Conservation (phyloP, 2,113 vertebrate genomes). For the Onychorhynchus coronatus region DNA sequence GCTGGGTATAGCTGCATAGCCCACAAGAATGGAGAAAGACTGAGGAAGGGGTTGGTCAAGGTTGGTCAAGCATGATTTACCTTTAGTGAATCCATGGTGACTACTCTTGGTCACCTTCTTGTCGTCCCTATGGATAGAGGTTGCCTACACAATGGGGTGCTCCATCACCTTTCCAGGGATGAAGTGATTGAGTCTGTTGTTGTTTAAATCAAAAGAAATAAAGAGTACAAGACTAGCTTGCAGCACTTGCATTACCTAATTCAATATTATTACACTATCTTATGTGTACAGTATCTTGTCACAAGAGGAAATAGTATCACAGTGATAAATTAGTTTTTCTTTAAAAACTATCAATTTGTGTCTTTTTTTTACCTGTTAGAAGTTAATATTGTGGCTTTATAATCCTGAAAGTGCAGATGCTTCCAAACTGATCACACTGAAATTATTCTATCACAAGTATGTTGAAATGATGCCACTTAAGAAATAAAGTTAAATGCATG, state of each 20-base stretch:
- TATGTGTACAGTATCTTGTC: background rate
- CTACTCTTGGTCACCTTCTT: background rate
- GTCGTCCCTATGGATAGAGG: background rate
- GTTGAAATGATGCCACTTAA: background rate
- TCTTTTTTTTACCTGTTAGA: background rate
- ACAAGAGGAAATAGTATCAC: background rate
- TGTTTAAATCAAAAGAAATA: background rate
- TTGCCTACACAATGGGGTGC: background rate
- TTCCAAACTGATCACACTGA: background rate
- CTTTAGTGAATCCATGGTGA: background rate
- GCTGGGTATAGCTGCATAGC: background rate
- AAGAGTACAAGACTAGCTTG: background rate
- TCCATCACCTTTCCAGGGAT: background rate
- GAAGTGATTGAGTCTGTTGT: background rate
- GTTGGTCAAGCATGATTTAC: background rate
- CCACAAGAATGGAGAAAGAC: background rate
- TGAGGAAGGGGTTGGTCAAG: background rate
- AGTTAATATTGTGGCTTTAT: background rate
- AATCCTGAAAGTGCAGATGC: constrained; percentile 35
- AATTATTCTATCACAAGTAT: background rate
- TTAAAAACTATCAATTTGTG: background rate
- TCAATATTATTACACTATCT: background rate
- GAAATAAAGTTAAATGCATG: background rate
- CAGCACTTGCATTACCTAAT: background rate
- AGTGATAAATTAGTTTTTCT: background rate